These are phyloP conservation scores for Diplogasteroides magnus DNA, from an alignment of 1,140 invertebrate genomes.

Conservation along the genomic window DNA sequence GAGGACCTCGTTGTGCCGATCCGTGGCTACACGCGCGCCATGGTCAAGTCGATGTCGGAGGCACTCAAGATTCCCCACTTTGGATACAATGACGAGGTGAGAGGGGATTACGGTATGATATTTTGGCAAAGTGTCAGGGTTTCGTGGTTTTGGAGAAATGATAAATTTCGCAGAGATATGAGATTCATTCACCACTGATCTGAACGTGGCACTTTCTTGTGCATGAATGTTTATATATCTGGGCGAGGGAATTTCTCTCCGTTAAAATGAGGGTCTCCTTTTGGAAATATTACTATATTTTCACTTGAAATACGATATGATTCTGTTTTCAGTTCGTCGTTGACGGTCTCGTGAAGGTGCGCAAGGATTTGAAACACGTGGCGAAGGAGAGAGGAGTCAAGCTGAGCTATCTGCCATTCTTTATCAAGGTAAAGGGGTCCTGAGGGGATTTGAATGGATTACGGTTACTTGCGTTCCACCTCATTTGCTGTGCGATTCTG, in stretches of 20 bases:
- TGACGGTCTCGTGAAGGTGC: slow-evolving; percentile 69
- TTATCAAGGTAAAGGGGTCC: slow-evolving; percentile 72
- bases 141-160: too few relatives aligned
- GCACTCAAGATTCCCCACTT: slow-evolving; percentile 67
- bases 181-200: too few relatives aligned
- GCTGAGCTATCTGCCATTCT: slow-evolving; percentile 89
- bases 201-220: too few relatives aligned
- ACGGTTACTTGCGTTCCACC: too few relatives aligned
- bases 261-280: too few relatives aligned
- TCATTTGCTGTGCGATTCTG: too few relatives aligned
- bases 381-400: slow-evolving; percentile 68
- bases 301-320: too few relatives aligned
- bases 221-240: too few relatives aligned
- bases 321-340: slow-evolving; percentile 74
- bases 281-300: too few relatives aligned
- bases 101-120: not conserved
- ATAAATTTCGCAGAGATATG: too few relatives aligned
- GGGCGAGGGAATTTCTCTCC: too few relatives aligned
- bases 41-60: slow-evolving; percentile 92
- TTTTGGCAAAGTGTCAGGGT: slow-evolving; percentile 6
- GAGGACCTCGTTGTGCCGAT: slow-evolving; percentile 57
- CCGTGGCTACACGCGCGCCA: slow-evolving; percentile 76
- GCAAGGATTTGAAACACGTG: slow-evolving; percentile 67
- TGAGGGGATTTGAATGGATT: too few relatives aligned
- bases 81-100: slow-evolving; percentile 60